Evolutionary conservation across 2,888 invertebrate species (phyloP).

Genomic region (Syrphus vitripennis): DNA sequence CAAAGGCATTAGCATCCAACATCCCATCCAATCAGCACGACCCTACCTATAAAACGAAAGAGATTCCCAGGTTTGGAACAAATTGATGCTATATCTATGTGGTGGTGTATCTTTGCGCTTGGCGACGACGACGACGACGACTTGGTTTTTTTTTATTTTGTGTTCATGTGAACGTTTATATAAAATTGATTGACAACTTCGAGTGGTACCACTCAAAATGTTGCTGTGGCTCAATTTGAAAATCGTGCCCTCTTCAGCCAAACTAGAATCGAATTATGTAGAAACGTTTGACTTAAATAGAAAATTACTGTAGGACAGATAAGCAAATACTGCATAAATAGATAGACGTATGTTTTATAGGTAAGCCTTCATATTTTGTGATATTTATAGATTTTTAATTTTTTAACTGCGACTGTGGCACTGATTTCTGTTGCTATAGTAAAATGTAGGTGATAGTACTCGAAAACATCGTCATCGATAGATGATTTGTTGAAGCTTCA

Average conservation of each 20-base stretch:
- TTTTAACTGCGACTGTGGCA: slow-evolving; percentile 11
- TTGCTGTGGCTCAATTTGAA: slow-evolving; percentile 69
- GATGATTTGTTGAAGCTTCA: neutral
- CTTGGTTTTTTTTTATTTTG: neutral
- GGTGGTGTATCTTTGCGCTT: neutral
- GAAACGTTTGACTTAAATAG: slow-evolving; percentile 71
- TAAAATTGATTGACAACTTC: slow-evolving; percentile 70
- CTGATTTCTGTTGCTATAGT: slow-evolving; percentile 36
- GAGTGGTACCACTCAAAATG: slow-evolving; percentile 68
- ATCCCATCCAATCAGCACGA: slow-evolving; percentile 24
- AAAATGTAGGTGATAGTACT: slow-evolving; percentile 69
- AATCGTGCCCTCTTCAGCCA: slow-evolving; percentile 68
- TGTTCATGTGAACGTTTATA: slow-evolving; percentile 29
- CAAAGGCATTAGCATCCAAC: neutral
- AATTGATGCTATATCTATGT: neutral
- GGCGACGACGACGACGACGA: neutral
- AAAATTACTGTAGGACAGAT: slow-evolving; percentile 71
- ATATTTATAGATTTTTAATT: neutral
- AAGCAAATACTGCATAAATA: slow-evolving; percentile 45
- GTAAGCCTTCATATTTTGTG: neutral
- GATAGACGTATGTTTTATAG: neutral
- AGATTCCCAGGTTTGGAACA: neutral
- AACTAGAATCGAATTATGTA: slow-evolving; percentile 71
- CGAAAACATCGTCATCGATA: slow-evolving; percentile 22
- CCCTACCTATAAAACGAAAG: slow-evolving; percentile 12